These are phyloP conservation scores for Nephrocerus scutellatus DNA, from an alignment of 2,888 invertebrate genomes.

Conservation along the genomic window DNA sequence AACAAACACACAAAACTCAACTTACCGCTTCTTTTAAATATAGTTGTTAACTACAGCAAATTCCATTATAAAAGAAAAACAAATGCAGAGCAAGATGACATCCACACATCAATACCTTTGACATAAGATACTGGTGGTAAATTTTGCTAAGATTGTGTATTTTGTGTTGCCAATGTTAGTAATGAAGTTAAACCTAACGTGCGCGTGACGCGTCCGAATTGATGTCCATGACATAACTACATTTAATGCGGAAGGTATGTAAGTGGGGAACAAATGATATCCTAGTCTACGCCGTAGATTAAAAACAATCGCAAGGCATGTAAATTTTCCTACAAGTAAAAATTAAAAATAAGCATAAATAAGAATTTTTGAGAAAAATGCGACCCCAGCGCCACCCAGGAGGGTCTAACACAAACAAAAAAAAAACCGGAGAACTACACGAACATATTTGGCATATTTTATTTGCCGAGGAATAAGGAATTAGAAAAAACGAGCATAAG, in stretches of 20 bases:
- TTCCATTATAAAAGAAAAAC: conserved; percentile 87
- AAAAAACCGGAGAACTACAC: too few relatives aligned
- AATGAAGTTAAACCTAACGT: conserved; percentile 82
- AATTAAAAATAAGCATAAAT: too few relatives aligned
- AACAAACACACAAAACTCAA: too few relatives aligned
- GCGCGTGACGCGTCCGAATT: conserved; percentile 86
- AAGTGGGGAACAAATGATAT: conserved; percentile 86
- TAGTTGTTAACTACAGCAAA: conserved; percentile 87
- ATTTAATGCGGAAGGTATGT: conserved; percentile 84
- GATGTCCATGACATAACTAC: conserved; percentile 96
- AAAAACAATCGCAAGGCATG: conserved; percentile 83
- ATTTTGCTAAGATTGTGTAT: conserved; percentile 83
- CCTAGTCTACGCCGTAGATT: conserved; percentile 75
- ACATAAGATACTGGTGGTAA: conserved; percentile 87
- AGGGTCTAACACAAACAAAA: too few relatives aligned
- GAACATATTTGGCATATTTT: too few relatives aligned
- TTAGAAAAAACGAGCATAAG: too few relatives aligned
- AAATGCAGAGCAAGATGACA: conserved; percentile 86
- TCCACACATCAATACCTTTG: conserved; percentile 88
- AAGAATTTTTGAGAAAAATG: too few relatives aligned
- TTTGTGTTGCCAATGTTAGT: conserved; percentile 82
- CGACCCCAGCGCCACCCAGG: too few relatives aligned
- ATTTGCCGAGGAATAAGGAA: too few relatives aligned
- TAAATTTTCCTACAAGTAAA: conserved; percentile 73
- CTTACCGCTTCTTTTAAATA: too few relatives aligned